Percentiles rank a stretch among this genome's conserved stretches.
Evolutionary conservation across 2,888 invertebrate genomes (phyloP).

Genomic region (Byasa hedistus): DNA sequence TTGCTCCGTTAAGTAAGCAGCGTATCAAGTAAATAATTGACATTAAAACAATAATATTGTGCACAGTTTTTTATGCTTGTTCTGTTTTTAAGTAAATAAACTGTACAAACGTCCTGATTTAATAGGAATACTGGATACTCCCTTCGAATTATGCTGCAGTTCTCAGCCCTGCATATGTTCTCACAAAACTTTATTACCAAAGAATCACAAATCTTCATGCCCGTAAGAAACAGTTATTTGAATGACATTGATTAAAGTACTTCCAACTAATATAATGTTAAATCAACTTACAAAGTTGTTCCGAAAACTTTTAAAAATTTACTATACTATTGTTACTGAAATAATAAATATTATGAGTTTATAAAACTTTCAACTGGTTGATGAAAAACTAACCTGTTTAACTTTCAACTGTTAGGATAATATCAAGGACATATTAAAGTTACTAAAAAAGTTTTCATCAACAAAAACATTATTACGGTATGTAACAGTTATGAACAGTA

Average conservation of each 20-base stretch:
- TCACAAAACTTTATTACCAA: constrained; percentile 26
- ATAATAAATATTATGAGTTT: too few relatives aligned
- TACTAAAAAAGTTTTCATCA: constrained; percentile 3
- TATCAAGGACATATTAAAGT: neutral
- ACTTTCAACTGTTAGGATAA: too few relatives aligned
- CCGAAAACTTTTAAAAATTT: too few relatives aligned
- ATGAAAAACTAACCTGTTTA: too few relatives aligned
- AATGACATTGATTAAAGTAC: neutral
- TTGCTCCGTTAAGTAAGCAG: neutral
- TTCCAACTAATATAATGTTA: neutral
- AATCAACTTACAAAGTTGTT: too few relatives aligned
- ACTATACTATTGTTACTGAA: too few relatives aligned
- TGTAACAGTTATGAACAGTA: constrained; percentile 13
- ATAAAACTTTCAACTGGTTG: too few relatives aligned
- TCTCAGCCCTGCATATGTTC: constrained; percentile 19
- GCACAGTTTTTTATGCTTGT: neutral
- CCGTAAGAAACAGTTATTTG: neutral
- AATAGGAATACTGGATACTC: constrained; percentile 4
- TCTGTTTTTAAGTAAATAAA: neutral
- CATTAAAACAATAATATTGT: neutral
- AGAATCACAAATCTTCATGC: constrained; percentile 19
- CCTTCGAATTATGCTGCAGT: constrained; percentile 5
- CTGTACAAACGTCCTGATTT: neutral
- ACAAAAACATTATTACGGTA: constrained; percentile 11
- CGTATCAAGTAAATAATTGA: too few relatives aligned